Base-by-base conservation (phyloP, 2,888 invertebrate species). In the Drosophila melanosoma region DNA sequence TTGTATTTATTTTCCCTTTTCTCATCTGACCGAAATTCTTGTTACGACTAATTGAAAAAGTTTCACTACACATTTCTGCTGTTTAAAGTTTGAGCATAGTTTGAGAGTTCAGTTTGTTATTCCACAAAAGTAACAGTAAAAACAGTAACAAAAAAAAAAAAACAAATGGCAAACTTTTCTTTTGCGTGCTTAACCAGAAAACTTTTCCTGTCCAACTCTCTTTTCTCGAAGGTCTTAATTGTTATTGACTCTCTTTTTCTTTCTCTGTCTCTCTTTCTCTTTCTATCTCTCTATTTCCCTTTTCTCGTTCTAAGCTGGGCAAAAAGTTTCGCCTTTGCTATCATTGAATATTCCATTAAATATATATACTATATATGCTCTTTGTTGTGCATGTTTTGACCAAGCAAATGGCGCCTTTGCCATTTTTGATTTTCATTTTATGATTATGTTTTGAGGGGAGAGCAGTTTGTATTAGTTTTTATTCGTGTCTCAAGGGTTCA, bases 21-120 rank as follows among this genome's bases (percentile, higher is more conserved):
- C 3, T 26, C 57, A 15, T 23, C 45, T 61, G 54, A 59, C 49
- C 49, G 23, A 79, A 87, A 76, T 84, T 79, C 80, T 82, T 77
- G 80, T 87, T 89, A 85, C 33, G 71, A 85, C 88, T 85, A 89
- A 85, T 85, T 85, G 88, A 85, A 85, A 85, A 85, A 85, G 89
- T 85, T 84, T 72, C 49, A 42, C 66, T 63, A 64, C 62, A 53
- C 57, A 58, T 62, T 68, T 61, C 69, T 57, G 69, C 20, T 20
- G 23, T 71, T 87, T 75, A 82, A 75, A 87, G 90, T 79, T 84
- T 76, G 54, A 20, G 63, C 79, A 84, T 83, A 83, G 88, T 83
- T 82, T 51, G 38, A 48, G 49, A 48, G 49, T 45, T 23, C 15
- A 45, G 45, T 45, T 45, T 59, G 17, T 38, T 76, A 10, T 45